Evolutionary conservation across 2,797 vertebrate genomes (phyloP).

Genomic region (Cirrhinus molitorella): DNA sequence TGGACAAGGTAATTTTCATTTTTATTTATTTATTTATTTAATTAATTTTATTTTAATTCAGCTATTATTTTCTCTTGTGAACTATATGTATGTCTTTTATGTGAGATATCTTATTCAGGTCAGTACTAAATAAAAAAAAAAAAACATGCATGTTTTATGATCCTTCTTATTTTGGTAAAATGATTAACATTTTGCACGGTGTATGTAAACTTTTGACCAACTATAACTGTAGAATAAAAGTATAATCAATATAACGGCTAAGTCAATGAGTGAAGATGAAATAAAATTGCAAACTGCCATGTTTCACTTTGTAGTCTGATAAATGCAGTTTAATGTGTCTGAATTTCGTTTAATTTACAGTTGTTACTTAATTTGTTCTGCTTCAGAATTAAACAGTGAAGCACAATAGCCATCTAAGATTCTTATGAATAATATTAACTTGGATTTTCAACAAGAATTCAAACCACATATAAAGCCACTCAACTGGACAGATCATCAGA

Average conservation of each 20-base stretch:
- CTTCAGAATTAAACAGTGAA: neutral
- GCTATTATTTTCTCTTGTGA: too few species aligned
- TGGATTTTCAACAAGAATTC: neutral
- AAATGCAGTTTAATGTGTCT: neutral
- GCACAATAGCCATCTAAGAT: neutral
- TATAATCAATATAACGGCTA: neutral
- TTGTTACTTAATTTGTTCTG: neutral
- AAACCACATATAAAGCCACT: slow-evolving; percentile 60
- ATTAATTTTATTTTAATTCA: too few species aligned
- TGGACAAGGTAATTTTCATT: too few species aligned
- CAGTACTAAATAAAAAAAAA: too few species aligned
- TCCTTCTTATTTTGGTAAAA: too few species aligned
- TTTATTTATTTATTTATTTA: too few species aligned
- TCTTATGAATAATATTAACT: neutral
- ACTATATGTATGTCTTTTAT: too few species aligned
- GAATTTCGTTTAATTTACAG: neutral
- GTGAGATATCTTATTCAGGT: too few species aligned
- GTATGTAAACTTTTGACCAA: too few species aligned
- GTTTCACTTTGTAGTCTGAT: neutral
- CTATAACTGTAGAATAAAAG: neutral
- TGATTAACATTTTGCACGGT: too few species aligned
- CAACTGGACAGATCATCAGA: slow-evolving; percentile 89
- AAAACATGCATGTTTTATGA: too few species aligned
- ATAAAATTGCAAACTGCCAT: neutral
- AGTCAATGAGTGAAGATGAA: neutral